phyloP scores from a whole-genome alignment of 2,797 vertebrate genomes.

The Acanthornis magna region DNA sequence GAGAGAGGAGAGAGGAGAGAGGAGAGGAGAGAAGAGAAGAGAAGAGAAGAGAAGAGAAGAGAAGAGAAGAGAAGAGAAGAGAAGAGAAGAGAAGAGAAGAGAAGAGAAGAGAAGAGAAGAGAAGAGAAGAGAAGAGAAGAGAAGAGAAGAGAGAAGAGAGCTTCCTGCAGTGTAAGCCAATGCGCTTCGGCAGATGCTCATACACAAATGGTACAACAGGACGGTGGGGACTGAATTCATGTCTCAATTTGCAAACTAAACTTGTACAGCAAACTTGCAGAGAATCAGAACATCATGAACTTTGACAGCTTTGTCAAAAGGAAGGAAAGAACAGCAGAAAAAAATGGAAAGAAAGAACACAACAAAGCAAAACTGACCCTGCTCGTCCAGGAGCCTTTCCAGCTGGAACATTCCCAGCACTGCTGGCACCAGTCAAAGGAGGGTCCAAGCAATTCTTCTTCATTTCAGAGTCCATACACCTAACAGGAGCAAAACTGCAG shows the following conservation, averaged over 20 bases:
- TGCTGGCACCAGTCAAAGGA: not conserved
- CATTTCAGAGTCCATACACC: not conserved
- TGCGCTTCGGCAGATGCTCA: not conserved
- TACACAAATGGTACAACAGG: not conserved
- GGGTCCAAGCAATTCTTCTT: not conserved
- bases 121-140: too few species aligned
- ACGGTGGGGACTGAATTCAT: fast-evolving
- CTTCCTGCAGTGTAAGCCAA: not conserved
- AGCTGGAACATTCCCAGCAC: not conserved
- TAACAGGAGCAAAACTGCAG: not conserved
- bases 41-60: too few species aligned
- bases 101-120: too few species aligned
- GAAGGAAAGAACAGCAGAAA: not conserved
- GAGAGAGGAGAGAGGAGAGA: too few species aligned
- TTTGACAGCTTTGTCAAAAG: not conserved
- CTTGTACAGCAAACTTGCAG: not conserved
- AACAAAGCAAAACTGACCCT: not conserved
- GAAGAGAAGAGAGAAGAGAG: not conserved
- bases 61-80: too few species aligned
- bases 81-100: too few species aligned
- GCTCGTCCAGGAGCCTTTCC: not conserved
- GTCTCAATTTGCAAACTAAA: not conserved
- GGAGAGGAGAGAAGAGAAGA: too few species aligned
- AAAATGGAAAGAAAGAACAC: not conserved
- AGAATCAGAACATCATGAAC: not conserved